Percentiles rank a stretch among this genome's conserved stretches.
phyloP scores from a whole-genome alignment of 1,140 invertebrate genomes.

The Eurosta solidaginis region DNA sequence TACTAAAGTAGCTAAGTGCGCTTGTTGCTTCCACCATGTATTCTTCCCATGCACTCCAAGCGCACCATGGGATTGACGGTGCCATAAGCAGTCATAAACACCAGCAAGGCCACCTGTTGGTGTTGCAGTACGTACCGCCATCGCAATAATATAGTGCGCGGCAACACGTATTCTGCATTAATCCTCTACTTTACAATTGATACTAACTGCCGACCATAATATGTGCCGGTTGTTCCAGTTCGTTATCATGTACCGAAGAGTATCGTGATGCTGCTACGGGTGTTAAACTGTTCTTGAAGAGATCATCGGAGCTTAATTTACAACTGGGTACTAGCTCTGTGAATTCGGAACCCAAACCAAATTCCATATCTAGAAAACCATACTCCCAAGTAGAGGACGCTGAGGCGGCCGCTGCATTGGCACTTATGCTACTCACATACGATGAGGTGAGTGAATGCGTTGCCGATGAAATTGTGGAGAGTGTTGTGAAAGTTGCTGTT shows the following conservation, averaged over 20 bases:
- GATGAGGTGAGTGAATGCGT: constrained; percentile 55
- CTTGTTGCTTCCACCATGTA: not conserved
- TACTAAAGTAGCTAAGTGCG: not conserved
- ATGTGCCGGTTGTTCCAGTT: constrained; percentile 57
- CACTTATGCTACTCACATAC: constrained; percentile 51
- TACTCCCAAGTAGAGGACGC: constrained; percentile 57
- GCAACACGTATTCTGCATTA: constrained; percentile 18
- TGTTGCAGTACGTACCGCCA: constrained; percentile 12
- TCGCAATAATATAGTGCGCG: constrained; percentile 1
- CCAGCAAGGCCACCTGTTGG: constrained; percentile 18
- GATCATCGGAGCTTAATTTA: constrained; percentile 72
- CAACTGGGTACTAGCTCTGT: constrained; percentile 64
- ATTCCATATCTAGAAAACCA: constrained; percentile 63
- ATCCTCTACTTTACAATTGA: constrained; percentile 47
- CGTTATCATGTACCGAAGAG: constrained; percentile 47
- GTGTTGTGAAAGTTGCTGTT: constrained; percentile 52
- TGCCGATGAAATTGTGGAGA: constrained; percentile 53
- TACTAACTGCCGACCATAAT: constrained; percentile 61
- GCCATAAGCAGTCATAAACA: constrained; percentile 18
- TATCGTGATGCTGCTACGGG: constrained; percentile 42
- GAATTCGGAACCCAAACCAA: constrained; percentile 64
- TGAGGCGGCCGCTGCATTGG: constrained; percentile 41
- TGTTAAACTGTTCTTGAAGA: constrained; percentile 62
- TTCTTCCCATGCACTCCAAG: not conserved
- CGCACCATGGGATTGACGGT: not conserved